These are phyloP conservation scores for Styela clava DNA, from an alignment of 23 tunicate genomes.

Conservation along the genomic window DNA sequence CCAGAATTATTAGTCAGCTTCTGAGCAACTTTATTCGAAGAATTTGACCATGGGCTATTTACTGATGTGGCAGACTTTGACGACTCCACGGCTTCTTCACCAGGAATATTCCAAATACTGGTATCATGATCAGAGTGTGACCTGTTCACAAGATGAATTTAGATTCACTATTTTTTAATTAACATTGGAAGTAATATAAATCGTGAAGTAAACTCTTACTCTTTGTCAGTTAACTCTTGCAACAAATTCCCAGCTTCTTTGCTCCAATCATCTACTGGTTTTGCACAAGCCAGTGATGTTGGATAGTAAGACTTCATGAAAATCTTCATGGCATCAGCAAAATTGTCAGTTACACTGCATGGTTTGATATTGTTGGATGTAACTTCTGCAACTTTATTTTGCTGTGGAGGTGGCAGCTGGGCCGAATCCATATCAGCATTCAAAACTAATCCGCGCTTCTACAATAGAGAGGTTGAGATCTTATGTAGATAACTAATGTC, in stretches of 20 bases:
- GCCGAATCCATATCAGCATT: not conserved
- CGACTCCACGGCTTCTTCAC: not conserved
- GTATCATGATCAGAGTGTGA: slow-evolving; percentile 12
- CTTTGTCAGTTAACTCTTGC: slow-evolving; percentile 33
- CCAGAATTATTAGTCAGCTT: not conserved
- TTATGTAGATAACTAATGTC: no score
- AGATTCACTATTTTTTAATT: no score
- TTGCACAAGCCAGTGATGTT: slow-evolving; percentile 28
- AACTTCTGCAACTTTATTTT: not conserved
- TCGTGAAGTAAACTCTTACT: no score
- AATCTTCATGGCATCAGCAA: slow-evolving; percentile 52
- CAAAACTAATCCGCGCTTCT: not conserved
- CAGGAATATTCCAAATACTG: slow-evolving; percentile 5
- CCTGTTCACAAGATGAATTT: not conserved
- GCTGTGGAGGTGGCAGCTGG: not conserved
- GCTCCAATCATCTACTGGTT: slow-evolving; percentile 60
- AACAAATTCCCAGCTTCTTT: slow-evolving; percentile 58
- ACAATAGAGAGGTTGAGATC: no score
- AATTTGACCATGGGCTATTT: not conserved
- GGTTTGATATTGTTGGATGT: not conserved
- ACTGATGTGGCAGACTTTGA: not conserved
- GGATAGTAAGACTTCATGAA: slow-evolving; percentile 72
- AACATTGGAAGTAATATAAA: no score
- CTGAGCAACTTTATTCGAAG: not conserved
- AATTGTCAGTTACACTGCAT: not conserved